phyloP scores from a whole-genome alignment of 2,888 invertebrate species.

The Hedychridium roseum region DNA sequence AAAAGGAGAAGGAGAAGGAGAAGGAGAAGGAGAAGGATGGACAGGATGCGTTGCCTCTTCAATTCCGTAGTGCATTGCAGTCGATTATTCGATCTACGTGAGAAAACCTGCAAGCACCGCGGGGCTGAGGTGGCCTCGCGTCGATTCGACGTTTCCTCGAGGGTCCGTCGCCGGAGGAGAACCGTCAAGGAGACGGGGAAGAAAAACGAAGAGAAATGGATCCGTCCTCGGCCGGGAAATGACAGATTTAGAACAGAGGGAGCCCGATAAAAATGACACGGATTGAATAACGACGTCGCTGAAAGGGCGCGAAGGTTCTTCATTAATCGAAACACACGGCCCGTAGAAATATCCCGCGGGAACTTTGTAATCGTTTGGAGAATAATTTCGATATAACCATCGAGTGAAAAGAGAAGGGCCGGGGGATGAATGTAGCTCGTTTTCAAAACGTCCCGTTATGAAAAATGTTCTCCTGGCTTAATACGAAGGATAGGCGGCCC shows the following conservation, averaged over 20 bases:
- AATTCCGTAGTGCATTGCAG: constrained; percentile 99
- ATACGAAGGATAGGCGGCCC: constrained; percentile 15
- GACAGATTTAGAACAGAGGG: constrained; percentile 1
- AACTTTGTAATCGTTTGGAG: too few species aligned
- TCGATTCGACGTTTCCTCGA: constrained; percentile 40
- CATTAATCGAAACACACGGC: too few species aligned
- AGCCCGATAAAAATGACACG: constrained; percentile 21
- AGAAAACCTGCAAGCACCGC: constrained; percentile 89
- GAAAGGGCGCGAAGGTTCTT: too few species aligned
- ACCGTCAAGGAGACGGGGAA: not conserved
- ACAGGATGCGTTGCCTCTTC: constrained; percentile 73
- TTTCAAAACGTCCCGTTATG: too few species aligned
- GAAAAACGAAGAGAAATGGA: constrained; percentile 15
- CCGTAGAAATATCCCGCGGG: too few species aligned
- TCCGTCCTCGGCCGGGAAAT: not conserved
- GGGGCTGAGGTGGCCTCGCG: constrained; percentile 81
- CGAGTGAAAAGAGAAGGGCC: too few species aligned
- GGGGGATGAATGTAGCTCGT: too few species aligned
- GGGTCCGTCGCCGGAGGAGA: not conserved
- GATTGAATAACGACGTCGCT: too few species aligned
- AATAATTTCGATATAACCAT: too few species aligned
- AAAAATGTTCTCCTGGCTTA: too few species aligned
- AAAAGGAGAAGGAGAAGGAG: constrained; percentile 7
- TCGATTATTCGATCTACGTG: constrained; percentile 69
- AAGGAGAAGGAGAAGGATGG: constrained; percentile 17